These are phyloP conservation scores for Petrolisthes manimaculis DNA, from an alignment of 2,888 invertebrate species.

Conservation along the genomic window DNA sequence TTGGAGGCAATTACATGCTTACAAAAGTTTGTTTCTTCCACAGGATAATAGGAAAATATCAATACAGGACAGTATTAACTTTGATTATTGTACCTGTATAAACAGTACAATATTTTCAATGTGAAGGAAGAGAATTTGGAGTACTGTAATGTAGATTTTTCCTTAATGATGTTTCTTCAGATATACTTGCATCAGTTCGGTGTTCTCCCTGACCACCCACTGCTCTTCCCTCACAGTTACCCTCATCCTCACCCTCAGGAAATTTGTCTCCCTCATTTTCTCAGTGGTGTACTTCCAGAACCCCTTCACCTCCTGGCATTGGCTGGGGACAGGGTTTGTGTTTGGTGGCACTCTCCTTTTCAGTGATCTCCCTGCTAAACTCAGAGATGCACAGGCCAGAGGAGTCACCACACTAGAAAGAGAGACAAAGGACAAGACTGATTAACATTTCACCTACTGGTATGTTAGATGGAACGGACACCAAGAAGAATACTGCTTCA, in stretches of 20 bases:
- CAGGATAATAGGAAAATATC: no score
- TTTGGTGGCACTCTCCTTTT: slow-evolving; percentile 94
- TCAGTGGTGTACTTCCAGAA: slow-evolving; percentile 95
- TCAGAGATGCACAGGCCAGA: slow-evolving; percentile 5
- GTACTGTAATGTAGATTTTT: not conserved
- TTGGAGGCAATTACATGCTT: no score
- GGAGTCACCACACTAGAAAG: not conserved
- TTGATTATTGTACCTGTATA: no score
- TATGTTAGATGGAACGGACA: no score
- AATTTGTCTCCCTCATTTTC: slow-evolving; percentile 94
- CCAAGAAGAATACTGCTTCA: no score
- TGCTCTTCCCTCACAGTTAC: slow-evolving; percentile 95
- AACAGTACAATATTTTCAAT: no score
- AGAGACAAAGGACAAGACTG: no score
- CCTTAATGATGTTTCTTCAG: slow-evolving; percentile 69
- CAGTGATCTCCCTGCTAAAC: slow-evolving; percentile 75
- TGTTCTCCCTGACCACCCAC: slow-evolving; percentile 93
- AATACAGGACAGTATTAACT: no score
- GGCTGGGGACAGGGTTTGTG: slow-evolving; percentile 90
- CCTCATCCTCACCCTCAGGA: slow-evolving; percentile 92
- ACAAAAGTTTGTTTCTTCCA: no score
- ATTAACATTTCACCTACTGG: no score
- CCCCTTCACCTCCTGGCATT: slow-evolving; percentile 91
- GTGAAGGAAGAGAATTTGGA: not conserved
- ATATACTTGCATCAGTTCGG: slow-evolving; percentile 92